phyloP scores from a whole-genome alignment of 2,113 vertebrate genomes.

The Phodopus roborovskii region DNA sequence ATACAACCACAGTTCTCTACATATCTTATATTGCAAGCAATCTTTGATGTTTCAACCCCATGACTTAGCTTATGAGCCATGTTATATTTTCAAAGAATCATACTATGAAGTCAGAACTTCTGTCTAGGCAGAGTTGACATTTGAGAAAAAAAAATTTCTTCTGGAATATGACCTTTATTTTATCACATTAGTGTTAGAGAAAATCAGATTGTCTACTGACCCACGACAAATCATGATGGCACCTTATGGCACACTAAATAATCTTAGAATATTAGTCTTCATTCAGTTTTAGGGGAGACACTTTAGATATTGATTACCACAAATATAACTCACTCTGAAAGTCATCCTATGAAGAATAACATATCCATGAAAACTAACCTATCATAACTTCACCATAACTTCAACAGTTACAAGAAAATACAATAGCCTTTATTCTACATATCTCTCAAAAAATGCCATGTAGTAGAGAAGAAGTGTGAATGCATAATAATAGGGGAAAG shows the following conservation, averaged over 20 bases:
- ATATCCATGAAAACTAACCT: slow-evolving; percentile 9
- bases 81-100: background rate
- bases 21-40: background rate
- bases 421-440: background rate
- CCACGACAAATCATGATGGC: slow-evolving; percentile 44
- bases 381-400: background rate
- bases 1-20: background rate
- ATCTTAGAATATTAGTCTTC: slow-evolving; percentile 9
- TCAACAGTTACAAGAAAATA: background rate
- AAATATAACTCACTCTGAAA: slow-evolving; percentile 8
- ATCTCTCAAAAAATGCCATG: background rate
- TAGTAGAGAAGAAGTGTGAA: background rate
- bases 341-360: slow-evolving; percentile 1
- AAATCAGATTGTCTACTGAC: slow-evolving; percentile 40
- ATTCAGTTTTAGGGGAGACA: background rate
- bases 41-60: background rate
- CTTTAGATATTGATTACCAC: background rate
- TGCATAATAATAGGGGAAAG: background rate
- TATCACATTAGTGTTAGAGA: slow-evolving; percentile 34
- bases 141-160: background rate
- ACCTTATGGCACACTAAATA: background rate
- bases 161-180: slow-evolving; percentile 5
- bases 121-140: background rate
- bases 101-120: slow-evolving; percentile 37
- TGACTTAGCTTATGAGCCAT: background rate